A percentile compares a stretch with the other conserved stretches of the same genome.
phyloP scores from a whole-genome alignment of 2,888 invertebrate genomes.

The Anorthoa munda region DNA sequence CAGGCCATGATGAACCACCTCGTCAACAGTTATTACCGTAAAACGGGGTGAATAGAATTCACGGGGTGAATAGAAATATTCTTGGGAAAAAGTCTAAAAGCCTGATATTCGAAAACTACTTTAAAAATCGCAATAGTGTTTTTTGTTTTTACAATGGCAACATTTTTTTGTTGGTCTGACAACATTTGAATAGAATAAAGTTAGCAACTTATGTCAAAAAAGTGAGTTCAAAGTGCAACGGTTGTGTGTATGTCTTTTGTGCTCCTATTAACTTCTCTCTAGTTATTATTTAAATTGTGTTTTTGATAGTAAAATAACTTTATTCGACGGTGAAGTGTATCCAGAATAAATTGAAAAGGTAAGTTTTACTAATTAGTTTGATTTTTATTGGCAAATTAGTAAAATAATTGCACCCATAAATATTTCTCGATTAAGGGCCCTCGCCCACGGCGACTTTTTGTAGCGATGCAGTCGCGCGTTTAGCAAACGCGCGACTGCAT shows the following conservation, averaged over 20 bases:
- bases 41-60: too few species aligned
- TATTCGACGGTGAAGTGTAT: too few species aligned
- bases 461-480: too few species aligned
- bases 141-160: conserved; percentile 44
- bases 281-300: too few species aligned
- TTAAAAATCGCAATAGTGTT: conserved; percentile 35
- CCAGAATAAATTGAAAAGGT: conserved; percentile 41
- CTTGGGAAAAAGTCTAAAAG: conserved; percentile 40
- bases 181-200: conserved; percentile 41
- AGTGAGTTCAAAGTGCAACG: conserved; percentile 38
- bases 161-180: conserved; percentile 32
- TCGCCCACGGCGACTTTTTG: too few species aligned
- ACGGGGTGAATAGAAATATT: conserved; percentile 43
- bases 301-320: too few species aligned
- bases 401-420: conserved; percentile 36
- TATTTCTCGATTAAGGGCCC: conserved; percentile 46
- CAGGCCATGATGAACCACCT: too few species aligned
- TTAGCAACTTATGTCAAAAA: conserved; percentile 35
- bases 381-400: conserved; percentile 42
- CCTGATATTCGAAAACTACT: conserved; percentile 43
- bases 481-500: too few species aligned
- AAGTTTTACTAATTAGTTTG: conserved; percentile 42
- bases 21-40: background rate
- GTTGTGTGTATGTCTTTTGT: conserved; percentile 40
- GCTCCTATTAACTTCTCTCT: conserved; percentile 36